These are phyloP conservation scores for Orius insidiosus DNA, from an alignment of 1,140 invertebrate species.

Conservation along the genomic window DNA sequence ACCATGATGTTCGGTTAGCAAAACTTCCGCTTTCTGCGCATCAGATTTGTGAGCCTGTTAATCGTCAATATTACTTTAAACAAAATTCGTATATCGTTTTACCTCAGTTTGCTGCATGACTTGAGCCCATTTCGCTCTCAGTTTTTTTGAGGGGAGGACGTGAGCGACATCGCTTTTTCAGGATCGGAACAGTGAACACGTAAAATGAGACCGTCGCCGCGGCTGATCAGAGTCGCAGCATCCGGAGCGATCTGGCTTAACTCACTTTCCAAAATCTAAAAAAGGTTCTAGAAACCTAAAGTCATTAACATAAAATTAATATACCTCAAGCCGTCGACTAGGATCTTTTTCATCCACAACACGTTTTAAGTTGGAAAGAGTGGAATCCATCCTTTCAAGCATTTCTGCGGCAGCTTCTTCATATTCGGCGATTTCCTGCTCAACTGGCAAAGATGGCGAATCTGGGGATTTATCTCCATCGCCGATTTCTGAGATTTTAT, in stretches of 20 bases:
- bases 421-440: conserved; percentile 21
- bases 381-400: conserved; percentile 45
- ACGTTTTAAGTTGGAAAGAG: conserved; percentile 43
- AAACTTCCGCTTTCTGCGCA: conserved; percentile 15
- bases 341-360: conserved; percentile 47
- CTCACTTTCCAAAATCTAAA: conserved; percentile 42
- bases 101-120: conserved; percentile 47
- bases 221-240: conserved; percentile 58
- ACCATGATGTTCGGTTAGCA: conserved; percentile 13
- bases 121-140: conserved; percentile 44
- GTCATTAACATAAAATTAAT: neutral
- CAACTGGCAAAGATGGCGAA: conserved; percentile 14
- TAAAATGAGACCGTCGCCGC: conserved; percentile 55
- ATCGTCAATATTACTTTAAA: neutral
- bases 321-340: conserved; percentile 41
- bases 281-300: neutral
- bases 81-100: conserved; percentile 17
- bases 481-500: neutral
- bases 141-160: conserved; percentile 37
- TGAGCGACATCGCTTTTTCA: conserved; percentile 34
- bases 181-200: conserved; percentile 38
- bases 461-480: conserved; percentile 6
- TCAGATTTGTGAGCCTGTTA: conserved; percentile 14
- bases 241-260: conserved; percentile 50
- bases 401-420: conserved; percentile 30